Conservation (phyloP, 1,140 invertebrate species). For the Drosophila willistoni region DNA sequence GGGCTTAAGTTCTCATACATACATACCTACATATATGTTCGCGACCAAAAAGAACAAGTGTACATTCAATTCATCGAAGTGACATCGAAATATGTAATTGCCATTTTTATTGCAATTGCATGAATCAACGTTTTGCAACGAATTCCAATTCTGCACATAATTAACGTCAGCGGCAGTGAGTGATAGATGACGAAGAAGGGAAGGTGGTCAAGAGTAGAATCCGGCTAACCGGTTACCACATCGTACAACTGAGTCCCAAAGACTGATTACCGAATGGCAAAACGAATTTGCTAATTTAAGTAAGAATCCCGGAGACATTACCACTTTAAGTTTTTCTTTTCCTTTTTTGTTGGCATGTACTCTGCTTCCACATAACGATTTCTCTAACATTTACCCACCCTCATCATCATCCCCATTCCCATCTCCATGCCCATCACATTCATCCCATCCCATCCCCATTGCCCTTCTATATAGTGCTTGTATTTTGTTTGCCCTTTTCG, state of each 20-base stretch:
- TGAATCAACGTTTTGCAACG: neutral
- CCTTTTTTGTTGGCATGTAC: slow-evolving; percentile 5
- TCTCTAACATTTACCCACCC: slow-evolving; percentile 14
- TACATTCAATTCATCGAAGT: slow-evolving; percentile 5
- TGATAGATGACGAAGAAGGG: neutral
- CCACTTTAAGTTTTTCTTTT: neutral
- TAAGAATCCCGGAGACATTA: slow-evolving; percentile 14
- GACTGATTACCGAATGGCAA: neutral
- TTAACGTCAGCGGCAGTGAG: neutral
- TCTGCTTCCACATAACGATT: slow-evolving; percentile 13
- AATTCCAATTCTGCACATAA: neutral
- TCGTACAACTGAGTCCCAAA: neutral
- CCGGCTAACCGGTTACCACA: neutral
- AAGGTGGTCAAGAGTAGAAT: neutral
- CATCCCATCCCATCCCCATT: neutral
- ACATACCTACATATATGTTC: neutral
- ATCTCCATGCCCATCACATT: neutral
- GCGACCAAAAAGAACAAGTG: neutral
- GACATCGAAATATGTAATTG: slow-evolving; percentile 10
- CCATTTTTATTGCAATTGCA: neutral
- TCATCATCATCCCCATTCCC: slow-evolving; percentile 4
- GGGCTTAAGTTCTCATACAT: neutral
- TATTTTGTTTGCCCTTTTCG: slow-evolving; percentile 25
- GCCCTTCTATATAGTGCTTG: slow-evolving; percentile 5
- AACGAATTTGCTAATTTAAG: slow-evolving; percentile 4